Percentiles rank a stretch among this genome's conserved stretches.
These are phyloP conservation scores for Atethmia centrago DNA, from an alignment of 2,888 invertebrate species.

Conservation along the genomic window DNA sequence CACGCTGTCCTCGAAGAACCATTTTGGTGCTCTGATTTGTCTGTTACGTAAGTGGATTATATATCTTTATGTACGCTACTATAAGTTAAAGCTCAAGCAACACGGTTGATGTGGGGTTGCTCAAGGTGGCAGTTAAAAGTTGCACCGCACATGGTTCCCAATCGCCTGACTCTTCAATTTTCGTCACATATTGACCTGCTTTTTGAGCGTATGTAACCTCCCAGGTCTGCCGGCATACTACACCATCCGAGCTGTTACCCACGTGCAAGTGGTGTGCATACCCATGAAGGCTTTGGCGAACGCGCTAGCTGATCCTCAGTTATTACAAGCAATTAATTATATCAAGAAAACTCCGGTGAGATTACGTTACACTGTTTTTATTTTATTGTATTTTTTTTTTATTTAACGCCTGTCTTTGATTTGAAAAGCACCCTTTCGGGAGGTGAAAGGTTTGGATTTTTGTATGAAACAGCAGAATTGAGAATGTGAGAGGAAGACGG, in stretches of 20 bases:
- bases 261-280: constrained; percentile 81
- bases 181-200: not conserved
- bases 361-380: not conserved
- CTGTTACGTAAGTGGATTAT: constrained; percentile 78
- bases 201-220: not conserved
- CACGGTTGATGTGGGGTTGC: not conserved
- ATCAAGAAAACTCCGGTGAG: constrained; percentile 76
- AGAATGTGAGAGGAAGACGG: not conserved
- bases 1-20: constrained; percentile 68
- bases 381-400: not conserved
- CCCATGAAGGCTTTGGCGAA: constrained; percentile 75
- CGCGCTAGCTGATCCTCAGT: constrained; percentile 74
- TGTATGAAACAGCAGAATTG: not conserved
- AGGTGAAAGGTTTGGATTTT: not conserved
- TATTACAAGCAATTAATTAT: constrained; percentile 77
- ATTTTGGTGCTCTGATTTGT: constrained; percentile 82
- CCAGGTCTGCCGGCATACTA: constrained; percentile 82
- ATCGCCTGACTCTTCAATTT: not conserved
- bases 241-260: constrained; percentile 81
- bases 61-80: not conserved
- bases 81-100: not conserved
- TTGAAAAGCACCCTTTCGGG: not conserved
- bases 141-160: not conserved
- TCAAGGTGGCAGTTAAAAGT: not conserved
- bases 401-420: not conserved